A percentile compares a stretch with the other conserved stretches of the same genome.
Conservation (phyloP, 2,888 invertebrate genomes). For the Megalurothrips usitatus region DNA sequence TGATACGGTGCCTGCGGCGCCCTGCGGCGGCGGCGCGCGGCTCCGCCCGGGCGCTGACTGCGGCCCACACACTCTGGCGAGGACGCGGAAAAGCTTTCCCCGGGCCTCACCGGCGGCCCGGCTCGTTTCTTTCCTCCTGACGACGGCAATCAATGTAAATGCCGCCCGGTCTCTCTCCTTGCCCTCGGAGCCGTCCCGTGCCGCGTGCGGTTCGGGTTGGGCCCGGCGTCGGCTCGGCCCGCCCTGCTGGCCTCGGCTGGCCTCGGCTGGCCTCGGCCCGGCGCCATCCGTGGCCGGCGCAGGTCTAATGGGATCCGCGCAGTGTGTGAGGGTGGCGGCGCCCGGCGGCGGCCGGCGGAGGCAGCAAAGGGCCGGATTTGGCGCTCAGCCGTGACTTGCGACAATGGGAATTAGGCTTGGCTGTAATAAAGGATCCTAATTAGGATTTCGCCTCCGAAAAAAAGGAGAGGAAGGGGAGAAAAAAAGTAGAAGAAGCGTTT, state of each 20-base stretch:
- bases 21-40: neutral
- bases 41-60: neutral
- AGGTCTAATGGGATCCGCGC: too few species aligned
- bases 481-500: too few species aligned
- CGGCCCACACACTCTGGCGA: too few species aligned
- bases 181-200: too few species aligned
- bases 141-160: too few species aligned
- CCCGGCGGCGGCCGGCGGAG: neutral
- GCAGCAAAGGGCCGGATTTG: neutral
- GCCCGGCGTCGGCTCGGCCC: too few species aligned
- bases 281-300: too few species aligned
- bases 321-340: neutral
- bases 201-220: too few species aligned
- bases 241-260: neutral
- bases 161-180: too few species aligned
- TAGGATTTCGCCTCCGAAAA: neutral
- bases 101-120: too few species aligned
- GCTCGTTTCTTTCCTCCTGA: too few species aligned
- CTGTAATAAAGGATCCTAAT: neutral
- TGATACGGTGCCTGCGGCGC: neutral
- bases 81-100: too few species aligned
- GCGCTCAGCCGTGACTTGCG: neutral
- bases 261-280: neutral
- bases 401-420: conserved; percentile 20
- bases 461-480: neutral